Evolutionary conservation across 2,888 invertebrate genomes (phyloP).

Genomic region (Plagiodera versicolora): DNA sequence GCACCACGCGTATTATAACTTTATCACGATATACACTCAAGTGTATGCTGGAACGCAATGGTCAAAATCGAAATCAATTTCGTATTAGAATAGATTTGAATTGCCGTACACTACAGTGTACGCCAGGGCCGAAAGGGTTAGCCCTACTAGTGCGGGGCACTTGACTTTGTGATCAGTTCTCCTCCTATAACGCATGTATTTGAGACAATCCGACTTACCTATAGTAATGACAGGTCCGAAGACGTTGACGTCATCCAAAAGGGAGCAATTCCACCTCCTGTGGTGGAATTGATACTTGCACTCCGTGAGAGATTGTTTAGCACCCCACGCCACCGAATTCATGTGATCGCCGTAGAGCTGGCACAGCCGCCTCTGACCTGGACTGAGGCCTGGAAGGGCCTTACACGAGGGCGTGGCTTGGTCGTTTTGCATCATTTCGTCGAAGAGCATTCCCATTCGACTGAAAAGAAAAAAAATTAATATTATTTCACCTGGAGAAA

Average conservation of each 20-base stretch:
- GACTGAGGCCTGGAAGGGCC: conserved; percentile 74
- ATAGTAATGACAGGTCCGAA: conserved; percentile 86
- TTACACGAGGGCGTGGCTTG: conserved; percentile 68
- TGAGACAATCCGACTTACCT: too few relatives aligned
- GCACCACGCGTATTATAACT: too few relatives aligned
- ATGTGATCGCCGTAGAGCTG: conserved; percentile 86
- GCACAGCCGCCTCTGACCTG: conserved; percentile 81
- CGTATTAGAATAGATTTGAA: too few relatives aligned
- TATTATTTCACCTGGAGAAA: too few relatives aligned
- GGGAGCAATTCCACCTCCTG: conserved; percentile 88
- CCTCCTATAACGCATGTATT: too few relatives aligned
- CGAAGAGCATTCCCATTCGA: conserved; percentile 49
- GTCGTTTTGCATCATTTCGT: conserved; percentile 59
- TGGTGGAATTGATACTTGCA: conserved; percentile 85
- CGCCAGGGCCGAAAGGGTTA: too few relatives aligned
- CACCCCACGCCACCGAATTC: conserved; percentile 76
- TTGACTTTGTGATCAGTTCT: too few relatives aligned
- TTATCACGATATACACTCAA: too few relatives aligned
- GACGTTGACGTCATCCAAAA: conserved; percentile 76
- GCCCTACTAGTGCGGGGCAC: too few relatives aligned
- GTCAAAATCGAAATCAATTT: too few relatives aligned
- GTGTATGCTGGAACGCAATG: too few relatives aligned
- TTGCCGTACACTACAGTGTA: too few relatives aligned
- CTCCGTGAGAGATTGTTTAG: conserved; percentile 77
- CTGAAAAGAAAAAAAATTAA: conserved; percentile 31